A percentile compares a stretch with the other conserved stretches of the same genome.
phyloP scores from a whole-genome alignment of 2,888 invertebrate genomes.

The Onchidella celtica region DNA sequence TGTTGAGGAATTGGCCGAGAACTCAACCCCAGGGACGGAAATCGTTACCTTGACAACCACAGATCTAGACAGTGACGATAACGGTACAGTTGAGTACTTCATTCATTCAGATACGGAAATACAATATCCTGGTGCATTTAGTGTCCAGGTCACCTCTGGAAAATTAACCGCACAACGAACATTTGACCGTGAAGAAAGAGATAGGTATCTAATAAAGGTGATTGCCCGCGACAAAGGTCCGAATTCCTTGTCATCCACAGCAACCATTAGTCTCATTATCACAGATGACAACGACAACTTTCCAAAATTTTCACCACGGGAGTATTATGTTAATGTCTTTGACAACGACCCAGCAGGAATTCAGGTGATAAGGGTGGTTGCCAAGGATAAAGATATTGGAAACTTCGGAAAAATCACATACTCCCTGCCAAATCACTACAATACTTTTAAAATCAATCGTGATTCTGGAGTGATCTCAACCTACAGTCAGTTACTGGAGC shows the following conservation, averaged over 20 bases:
- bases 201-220: constrained; percentile 90
- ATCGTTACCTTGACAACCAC: constrained; percentile 88
- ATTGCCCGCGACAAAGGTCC: constrained; percentile 93
- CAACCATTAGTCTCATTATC: constrained; percentile 90
- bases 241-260: constrained; percentile 93
- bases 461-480: constrained; percentile 90
- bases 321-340: constrained; percentile 89
- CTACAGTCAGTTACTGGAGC: constrained; percentile 88
- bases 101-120: constrained; percentile 90
- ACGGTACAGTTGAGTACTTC: constrained; percentile 84
- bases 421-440: constrained; percentile 83
- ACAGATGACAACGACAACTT: constrained; percentile 95
- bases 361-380: constrained; percentile 88
- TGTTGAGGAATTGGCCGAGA: constrained; percentile 65
- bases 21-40: constrained; percentile 55
- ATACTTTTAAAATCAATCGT: constrained; percentile 87
- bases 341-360: constrained; percentile 84
- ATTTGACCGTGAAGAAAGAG: constrained; percentile 86
- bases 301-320: constrained; percentile 94
- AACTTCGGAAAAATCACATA: constrained; percentile 86
- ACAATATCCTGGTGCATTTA: constrained; percentile 94
- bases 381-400: constrained; percentile 92
- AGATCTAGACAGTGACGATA: constrained; percentile 93
- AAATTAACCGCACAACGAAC: constrained; percentile 88
- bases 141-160: constrained; percentile 91